Evolutionary conservation across 2,113 vertebrate genomes (phyloP).

Genomic region (Campylorhamphus procurvoides): DNA sequence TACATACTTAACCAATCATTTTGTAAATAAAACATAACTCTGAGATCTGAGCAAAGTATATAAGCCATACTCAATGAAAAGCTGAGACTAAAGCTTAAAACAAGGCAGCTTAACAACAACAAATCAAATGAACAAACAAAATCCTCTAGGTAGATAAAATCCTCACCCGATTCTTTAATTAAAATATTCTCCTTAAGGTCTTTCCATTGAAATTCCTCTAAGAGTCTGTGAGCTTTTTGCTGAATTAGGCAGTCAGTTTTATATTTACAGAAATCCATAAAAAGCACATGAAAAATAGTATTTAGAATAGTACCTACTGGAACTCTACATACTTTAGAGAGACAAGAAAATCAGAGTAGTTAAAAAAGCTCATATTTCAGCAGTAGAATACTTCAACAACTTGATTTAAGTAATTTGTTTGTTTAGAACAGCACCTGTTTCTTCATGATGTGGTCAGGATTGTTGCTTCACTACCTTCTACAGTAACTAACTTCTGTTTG

Average conservation of each 20-base stretch:
- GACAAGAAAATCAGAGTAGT: not conserved
- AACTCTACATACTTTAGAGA: not conserved
- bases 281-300: not conserved
- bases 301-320: not conserved
- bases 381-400: not conserved
- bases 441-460: not conserved
- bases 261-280: not conserved
- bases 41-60: not conserved
- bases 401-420: not conserved
- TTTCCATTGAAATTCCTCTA: not conserved
- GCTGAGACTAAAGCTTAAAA: not conserved
- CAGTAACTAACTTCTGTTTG: not conserved
- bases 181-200: not conserved
- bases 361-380: not conserved
- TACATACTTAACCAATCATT: not conserved
- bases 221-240: not conserved
- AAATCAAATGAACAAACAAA: not conserved
- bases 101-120: rapidly evolving
- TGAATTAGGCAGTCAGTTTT: not conserved
- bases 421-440: not conserved
- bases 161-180: not conserved
- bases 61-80: not conserved
- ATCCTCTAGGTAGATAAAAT: not conserved
- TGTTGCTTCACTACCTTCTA: not conserved
- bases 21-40: not conserved